Evolutionary conservation across 2,888 invertebrate species (phyloP), one percentile per base, ranked within the genome.

Genomic region (Synanthedon tipuliformis): DNA sequence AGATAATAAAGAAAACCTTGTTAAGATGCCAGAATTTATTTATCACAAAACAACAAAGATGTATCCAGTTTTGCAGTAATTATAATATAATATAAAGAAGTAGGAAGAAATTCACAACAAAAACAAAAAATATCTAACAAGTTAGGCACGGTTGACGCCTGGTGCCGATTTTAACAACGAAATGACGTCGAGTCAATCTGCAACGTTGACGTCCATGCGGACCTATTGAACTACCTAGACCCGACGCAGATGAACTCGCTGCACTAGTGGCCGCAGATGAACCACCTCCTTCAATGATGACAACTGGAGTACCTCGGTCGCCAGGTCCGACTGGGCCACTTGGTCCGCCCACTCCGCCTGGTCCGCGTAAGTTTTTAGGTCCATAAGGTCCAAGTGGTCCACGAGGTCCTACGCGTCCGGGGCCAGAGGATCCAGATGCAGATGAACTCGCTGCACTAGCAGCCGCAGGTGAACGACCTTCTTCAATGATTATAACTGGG

Each of bases 81-180:
- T 45, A n/a, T 15, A 45, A 34, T 34, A 12, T 12, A 10, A 49
- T 12, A 18, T 15, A 23, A 49, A 13, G 5, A 51, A 58, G 45
- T 50, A 53, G 54, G 52, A 41, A 54, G 52, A 57, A 52, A 55
- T 51, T 51, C 23, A 52, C 49, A 45, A 57, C 11, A 50, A 59
- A 54, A 51, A 41, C 13, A 53, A 27, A 34, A 51, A 16, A 51
- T 59, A 13, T 54, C 64, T 73, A 82, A 61, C 84, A 85, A 48
- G 68, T 70, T 15, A 59, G 55, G 56, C 81, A 84, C 50, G 70
- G 71, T 34, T 59, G 62, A 52, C 73, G 71, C 53, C 67, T 68
- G 51, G 66, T 67, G 51, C 74, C 72, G 50, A 69, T 66, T 62
- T 75, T 79, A 7, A 84, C 76, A 40, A 68, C 59, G 27, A 81